Base-by-base conservation (phyloP, 2,888 invertebrate species). In the Hypercompe scribonia region DNA sequence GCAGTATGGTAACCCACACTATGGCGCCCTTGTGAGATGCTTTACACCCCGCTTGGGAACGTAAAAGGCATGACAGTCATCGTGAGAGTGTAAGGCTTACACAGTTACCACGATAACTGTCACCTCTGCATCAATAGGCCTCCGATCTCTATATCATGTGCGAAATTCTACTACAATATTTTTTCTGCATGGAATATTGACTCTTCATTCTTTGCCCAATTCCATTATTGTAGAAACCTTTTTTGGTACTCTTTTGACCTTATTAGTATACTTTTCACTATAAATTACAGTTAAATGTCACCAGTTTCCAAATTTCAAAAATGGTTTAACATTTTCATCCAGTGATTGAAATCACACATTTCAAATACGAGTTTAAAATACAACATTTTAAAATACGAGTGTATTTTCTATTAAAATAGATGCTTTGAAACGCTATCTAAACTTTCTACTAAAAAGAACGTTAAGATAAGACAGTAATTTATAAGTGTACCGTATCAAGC, bases 401-500 rank as follows among this genome's bases (percentile, higher is more conserved):
- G 58, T 24, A 31, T 58, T 42, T 5, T 39, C 67, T 36, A 65
- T 70, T 33, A 54, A 71, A 78, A 65, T 46, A 74, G 28, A 68
- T 24, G 24, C 33, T 75, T 75, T 28, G 34, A 68, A 82, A 74
- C n/a, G 68, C 65, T 70, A 70, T 73, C 70, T 70, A 75, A 70
- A 74, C 58, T 69, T 66, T 71, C 66, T 50, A 42, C 39, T 65
- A 75, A 70, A 70, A 72, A 61, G 64, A 68, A 63, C 63, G 64
- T 73, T 64, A 24, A 80, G 77, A 77, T 74, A 79, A 74, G 73
- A 76, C 70, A 71, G 64, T 79, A 78, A 82, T 78, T 84, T 80
- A 84, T 78, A 74, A 78, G 73, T 80, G 69, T 74, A 70, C 74
- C 66, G 78, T 84, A 80, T 81, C 75, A 80, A 80, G 80, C 70